A percentile compares a stretch with the other conserved stretches of the same genome.
These are phyloP conservation scores for Drosophila rellima DNA, from an alignment of 2,888 invertebrate genomes.

Conservation along the genomic window DNA sequence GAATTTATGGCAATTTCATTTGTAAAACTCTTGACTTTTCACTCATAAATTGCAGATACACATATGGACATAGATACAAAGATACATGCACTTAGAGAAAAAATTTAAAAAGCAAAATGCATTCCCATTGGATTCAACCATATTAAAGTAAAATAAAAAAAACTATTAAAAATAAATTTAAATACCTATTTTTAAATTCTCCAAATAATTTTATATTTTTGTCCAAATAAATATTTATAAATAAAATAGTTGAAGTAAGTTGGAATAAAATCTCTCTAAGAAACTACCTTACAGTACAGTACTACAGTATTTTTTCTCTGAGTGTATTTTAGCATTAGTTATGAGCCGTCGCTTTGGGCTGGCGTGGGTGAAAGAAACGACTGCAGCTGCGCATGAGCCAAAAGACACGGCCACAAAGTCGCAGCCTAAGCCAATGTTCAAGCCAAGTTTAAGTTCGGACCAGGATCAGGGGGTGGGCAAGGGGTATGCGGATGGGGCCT, in stretches of 20 bases:
- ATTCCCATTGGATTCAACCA: no score
- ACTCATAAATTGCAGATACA: slow-evolving; percentile 69
- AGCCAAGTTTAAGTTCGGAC: slow-evolving; percentile 12
- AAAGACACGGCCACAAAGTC: slow-evolving; percentile 10
- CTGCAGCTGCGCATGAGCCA: slow-evolving; percentile 70
- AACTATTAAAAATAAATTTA: no score
- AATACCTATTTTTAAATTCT: no score
- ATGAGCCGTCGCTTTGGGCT: slow-evolving; percentile 66
- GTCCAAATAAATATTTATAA: no score
- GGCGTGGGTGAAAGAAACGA: slow-evolving; percentile 77
- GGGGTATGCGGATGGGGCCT: slow-evolving; percentile 1
- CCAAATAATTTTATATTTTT: no score
- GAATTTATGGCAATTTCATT: slow-evolving; percentile 78
- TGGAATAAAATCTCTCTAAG: no score
- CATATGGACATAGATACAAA: slow-evolving; percentile 7
- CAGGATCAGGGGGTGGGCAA: background rate
- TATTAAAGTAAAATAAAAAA: no score
- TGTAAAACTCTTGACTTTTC: slow-evolving; percentile 72
- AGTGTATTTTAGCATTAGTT: slow-evolving; percentile 50
- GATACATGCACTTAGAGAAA: background rate
- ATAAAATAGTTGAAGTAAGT: no score
- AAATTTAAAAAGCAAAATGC: no score
- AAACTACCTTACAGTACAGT: no score
- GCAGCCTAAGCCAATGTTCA: slow-evolving; percentile 4
- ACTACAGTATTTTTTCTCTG: no score